Base-by-base conservation (phyloP, 2,113 vertebrate genomes). In the Origma solitaria region DNA sequence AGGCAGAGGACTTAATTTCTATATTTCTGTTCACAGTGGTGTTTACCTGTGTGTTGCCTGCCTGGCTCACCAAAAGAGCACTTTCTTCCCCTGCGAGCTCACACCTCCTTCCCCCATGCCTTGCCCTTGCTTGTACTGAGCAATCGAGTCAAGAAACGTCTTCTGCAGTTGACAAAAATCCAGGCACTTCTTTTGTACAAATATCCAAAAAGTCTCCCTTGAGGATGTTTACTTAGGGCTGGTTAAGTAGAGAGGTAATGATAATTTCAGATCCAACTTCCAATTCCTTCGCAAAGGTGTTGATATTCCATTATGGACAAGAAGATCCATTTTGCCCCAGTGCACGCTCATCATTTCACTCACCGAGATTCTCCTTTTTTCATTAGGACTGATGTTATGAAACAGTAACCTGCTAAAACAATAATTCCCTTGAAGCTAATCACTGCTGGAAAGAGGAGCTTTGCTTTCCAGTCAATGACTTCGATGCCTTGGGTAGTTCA, bases 401-500 rank as follows among this genome's bases (percentile, higher is more conserved):
- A 98, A 97, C 94, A 97, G 95, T 96, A 91, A 70, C 35, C 42
- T 50, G 44, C 35, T 70, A 24, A 7, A 77, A 14, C 42, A 90
- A 20, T 56, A 47, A 62, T 56, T 50, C 84, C 71, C 92, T 97
- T 87, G n/a, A 54, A 93, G 70, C 57, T 78, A 96, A 97, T 95
- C 40, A 4, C 92, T 94, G 86, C 82, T 97, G 97, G 96, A 97
- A 97, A 96, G 61, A 85, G 95, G 83, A 97, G 61, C 60, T 49
- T 93, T 77, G 47, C 90, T 96, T 98, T 96, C 89, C 92, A 91
- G 86, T 94, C 93, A 83, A 62, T 23, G 50, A 68, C 96, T 98
- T 98, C 92, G 95, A 97, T 96, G 97, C 97, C 79, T 93, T 93
- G 31, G 78, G 92, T 90, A n/a, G 64, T 97, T 98, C 97, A 96